Percentiles rank a stretch among this genome's conserved stretches.
Conservation (phyloP, 2,797 vertebrate genomes). For the Tenualosa thibaudeaui region DNA sequence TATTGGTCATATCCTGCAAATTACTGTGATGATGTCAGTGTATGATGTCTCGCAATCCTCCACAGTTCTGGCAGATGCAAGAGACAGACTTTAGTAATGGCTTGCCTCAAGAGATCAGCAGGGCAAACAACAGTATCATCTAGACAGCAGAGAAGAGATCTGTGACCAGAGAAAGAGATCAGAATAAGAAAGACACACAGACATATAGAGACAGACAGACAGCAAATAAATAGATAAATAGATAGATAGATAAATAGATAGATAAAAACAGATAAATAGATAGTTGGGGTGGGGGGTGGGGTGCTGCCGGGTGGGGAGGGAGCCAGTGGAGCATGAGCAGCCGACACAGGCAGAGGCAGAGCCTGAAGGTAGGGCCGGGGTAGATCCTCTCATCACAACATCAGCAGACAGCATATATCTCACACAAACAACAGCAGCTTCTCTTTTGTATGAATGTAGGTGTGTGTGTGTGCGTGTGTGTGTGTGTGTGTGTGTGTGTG, state of each 20-base stretch:
- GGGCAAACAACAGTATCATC: too few relatives aligned
- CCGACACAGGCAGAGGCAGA: neutral
- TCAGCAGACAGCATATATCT: neutral
- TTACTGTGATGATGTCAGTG: too few relatives aligned
- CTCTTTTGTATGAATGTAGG: neutral
- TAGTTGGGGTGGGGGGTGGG: neutral
- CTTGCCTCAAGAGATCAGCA: too few relatives aligned
- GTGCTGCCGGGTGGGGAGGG: neutral
- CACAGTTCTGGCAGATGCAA: too few relatives aligned
- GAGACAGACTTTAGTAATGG: too few relatives aligned
- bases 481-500: neutral
- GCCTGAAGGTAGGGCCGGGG: neutral
- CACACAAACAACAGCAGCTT: neutral
- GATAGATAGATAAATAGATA: neutral
- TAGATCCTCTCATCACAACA: neutral
- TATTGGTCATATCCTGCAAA: too few relatives aligned
- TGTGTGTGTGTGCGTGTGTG: neutral
- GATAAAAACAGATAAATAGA: neutral
- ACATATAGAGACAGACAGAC: neutral
- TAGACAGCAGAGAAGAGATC: neutral
- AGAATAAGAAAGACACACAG: neutral
- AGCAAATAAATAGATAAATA: too few relatives aligned
- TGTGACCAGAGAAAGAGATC: neutral
- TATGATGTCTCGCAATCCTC: too few relatives aligned
- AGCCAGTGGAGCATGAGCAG: neutral